Conservation (phyloP, 1,140 invertebrate genomes). For the Cherax destructor region DNA sequence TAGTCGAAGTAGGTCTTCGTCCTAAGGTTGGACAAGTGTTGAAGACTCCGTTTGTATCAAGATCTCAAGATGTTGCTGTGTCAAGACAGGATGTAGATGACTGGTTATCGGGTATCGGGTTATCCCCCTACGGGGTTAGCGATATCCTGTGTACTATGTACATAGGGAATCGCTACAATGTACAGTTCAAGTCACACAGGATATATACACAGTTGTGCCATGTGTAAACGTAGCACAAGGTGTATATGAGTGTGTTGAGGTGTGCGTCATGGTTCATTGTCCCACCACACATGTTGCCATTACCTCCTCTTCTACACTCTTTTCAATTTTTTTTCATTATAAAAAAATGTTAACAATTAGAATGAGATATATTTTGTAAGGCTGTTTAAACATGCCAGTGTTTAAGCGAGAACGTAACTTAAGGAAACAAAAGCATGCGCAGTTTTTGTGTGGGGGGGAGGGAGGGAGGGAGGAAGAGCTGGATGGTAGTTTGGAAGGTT, state of each 20-base stretch:
- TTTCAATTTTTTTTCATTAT: neutral
- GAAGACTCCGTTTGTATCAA: too few relatives aligned
- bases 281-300: neutral
- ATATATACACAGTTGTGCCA: too few relatives aligned
- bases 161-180: too few relatives aligned
- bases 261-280: neutral
- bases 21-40: too few relatives aligned
- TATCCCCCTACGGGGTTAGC: too few relatives aligned
- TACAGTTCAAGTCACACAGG: too few relatives aligned
- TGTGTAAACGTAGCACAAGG: neutral
- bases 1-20: too few relatives aligned
- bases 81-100: too few relatives aligned
- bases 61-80: too few relatives aligned
- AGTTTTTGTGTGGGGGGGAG: neutral
- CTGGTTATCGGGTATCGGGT: too few relatives aligned
- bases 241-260: neutral
- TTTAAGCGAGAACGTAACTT: neutral
- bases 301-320: neutral
- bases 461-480: neutral
- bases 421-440: neutral
- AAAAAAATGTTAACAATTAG: neutral
- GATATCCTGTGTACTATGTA: too few relatives aligned
- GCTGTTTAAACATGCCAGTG: neutral
- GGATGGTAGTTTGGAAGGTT: neutral
- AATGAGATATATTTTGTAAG: neutral